Percentiles rank a stretch among this genome's conserved stretches.
phyloP scores from a whole-genome alignment of 2,113 vertebrate species.

The Callaeas wilsoni region DNA sequence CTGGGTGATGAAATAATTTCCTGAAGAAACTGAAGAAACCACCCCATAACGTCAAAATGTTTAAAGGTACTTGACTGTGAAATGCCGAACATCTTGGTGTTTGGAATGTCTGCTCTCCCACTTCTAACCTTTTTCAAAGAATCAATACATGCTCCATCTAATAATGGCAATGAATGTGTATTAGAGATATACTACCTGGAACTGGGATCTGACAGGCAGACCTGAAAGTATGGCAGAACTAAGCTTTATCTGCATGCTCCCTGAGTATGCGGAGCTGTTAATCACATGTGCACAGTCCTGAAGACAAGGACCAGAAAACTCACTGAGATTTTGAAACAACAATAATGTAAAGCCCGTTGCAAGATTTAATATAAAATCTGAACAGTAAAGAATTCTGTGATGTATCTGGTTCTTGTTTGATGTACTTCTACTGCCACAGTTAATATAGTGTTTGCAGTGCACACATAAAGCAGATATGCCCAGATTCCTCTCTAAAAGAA shows the following conservation, averaged over 20 bases:
- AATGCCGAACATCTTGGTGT: not conserved
- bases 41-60: not conserved
- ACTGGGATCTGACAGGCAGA: not conserved
- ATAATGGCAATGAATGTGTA: not conserved
- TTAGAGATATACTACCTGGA: not conserved
- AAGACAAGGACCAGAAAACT: constrained; percentile 39
- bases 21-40: not conserved
- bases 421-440: constrained; percentile 54
- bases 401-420: constrained; percentile 69
- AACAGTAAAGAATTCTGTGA: constrained; percentile 42
- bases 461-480: constrained; percentile 48
- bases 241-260: not conserved
- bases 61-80: not conserved
- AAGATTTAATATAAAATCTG: constrained; percentile 44
- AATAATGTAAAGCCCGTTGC: constrained; percentile 4
- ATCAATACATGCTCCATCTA: not conserved
- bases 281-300: not conserved
- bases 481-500: constrained; percentile 8
- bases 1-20: not conserved
- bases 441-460: constrained; percentile 26
- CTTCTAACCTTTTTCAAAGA: not conserved
- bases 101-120: not conserved
- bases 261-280: not conserved
- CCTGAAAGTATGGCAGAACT: not conserved
- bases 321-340: constrained; percentile 20